Conservation (phyloP, 2,888 invertebrate genomes). For the Polia nebulosa region DNA sequence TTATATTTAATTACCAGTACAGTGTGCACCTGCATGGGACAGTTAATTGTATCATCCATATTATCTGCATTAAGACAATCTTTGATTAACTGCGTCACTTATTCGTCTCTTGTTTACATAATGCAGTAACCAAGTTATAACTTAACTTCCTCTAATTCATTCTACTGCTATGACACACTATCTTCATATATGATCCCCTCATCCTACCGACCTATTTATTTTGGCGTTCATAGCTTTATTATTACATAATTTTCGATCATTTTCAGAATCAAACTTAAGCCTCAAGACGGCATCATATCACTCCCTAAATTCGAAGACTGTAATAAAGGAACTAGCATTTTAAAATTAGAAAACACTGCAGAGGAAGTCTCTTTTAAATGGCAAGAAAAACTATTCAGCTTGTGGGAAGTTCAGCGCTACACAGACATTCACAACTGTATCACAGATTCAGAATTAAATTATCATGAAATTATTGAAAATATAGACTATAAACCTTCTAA, state of each 20-base stretch:
- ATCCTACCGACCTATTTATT: no score
- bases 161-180: no score
- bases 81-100: background rate
- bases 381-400: conserved; percentile 94
- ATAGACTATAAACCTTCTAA: conserved; percentile 76
- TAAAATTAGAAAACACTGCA: conserved; percentile 69
- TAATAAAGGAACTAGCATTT: conserved; percentile 68
- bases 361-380: conserved; percentile 90
- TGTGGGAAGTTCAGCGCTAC: conserved; percentile 91
- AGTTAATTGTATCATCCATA: background rate
- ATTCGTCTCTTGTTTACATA: background rate
- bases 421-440: conserved; percentile 91
- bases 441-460: conserved; percentile 89
- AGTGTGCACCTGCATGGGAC: background rate
- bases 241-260: background rate
- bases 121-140: no score
- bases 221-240: no score
- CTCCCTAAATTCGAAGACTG: conserved; percentile 85
- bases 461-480: conserved; percentile 78
- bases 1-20: background rate
- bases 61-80: background rate
- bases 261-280: conserved; percentile 81
- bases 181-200: no score
- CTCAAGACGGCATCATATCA: conserved; percentile 76
- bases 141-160: background rate